Evolutionary conservation across 1,140 invertebrate genomes (phyloP).

Genomic region (Octopus sinensis): DNA sequence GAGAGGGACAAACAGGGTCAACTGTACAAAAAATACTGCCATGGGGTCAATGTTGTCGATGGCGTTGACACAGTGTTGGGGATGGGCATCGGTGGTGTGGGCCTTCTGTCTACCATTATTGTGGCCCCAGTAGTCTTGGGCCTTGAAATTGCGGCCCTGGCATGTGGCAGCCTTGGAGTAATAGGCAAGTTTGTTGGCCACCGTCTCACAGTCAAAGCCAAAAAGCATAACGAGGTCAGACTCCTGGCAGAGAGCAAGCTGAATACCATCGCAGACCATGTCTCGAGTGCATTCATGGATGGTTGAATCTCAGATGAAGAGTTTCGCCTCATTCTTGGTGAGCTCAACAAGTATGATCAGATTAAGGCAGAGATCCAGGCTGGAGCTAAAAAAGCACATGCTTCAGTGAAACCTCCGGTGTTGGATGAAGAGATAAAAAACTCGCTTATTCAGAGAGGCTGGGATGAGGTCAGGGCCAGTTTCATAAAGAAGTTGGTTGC

Average conservation of each 20-base stretch:
- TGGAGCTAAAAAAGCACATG: background rate
- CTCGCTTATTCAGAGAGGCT: conserved; percentile 7
- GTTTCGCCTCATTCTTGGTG: background rate
- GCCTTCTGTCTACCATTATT: conserved; percentile 57
- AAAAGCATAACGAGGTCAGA: conserved; percentile 4
- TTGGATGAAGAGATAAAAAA: conserved; percentile 8
- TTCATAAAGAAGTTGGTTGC: no score
- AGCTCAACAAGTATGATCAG: background rate
- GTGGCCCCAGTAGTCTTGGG: conserved; percentile 37
- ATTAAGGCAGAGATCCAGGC: conserved; percentile 4
- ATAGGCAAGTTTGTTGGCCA: conserved; percentile 7
- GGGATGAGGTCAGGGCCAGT: background rate
- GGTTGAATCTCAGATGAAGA: conserved; percentile 1
- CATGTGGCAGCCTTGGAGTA: conserved; percentile 31
- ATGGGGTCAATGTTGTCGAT: background rate
- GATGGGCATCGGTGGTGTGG: conserved; percentile 57
- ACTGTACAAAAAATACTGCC: background rate
- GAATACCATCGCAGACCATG: conserved; percentile 7
- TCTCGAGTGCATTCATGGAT: conserved; percentile 1
- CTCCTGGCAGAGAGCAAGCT: conserved; percentile 4
- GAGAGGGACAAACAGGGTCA: no score
- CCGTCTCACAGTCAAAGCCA: conserved; percentile 6
- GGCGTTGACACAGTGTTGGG: background rate
- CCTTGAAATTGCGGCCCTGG: conserved; percentile 48
- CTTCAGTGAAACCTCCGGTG: background rate